Percentiles rank a stretch among this genome's conserved stretches.
These are phyloP conservation scores for Lasiurus borealis DNA, from an alignment of 2,113 vertebrate species.

Conservation along the genomic window DNA sequence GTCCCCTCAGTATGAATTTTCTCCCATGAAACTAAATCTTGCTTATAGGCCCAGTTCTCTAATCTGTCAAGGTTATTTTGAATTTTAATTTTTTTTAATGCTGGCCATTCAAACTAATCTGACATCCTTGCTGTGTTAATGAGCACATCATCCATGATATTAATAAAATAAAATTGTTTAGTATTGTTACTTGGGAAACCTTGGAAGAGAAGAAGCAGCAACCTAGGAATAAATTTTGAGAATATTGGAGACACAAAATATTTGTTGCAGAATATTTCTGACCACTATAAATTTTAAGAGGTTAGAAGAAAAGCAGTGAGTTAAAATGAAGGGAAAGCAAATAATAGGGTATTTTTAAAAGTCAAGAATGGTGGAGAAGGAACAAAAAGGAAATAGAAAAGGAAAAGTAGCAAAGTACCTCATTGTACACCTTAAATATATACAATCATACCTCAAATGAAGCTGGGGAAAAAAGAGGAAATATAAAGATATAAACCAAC, in stretches of 20 bases:
- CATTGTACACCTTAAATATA: background rate
- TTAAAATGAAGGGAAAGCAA: constrained; percentile 1
- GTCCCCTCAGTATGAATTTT: background rate
- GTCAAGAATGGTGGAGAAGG: background rate
- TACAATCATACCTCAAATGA: background rate
- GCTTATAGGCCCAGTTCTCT: constrained; percentile 36
- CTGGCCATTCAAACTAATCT: background rate
- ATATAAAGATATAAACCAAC: constrained; percentile 12
- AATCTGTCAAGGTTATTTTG: constrained; percentile 49
- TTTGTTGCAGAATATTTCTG: background rate
- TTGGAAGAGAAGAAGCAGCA: background rate
- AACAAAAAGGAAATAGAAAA: constrained; percentile 42
- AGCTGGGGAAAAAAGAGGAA: background rate
- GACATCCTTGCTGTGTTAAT: constrained; percentile 37
- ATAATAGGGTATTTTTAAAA: background rate
- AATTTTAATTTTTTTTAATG: constrained; percentile 33
- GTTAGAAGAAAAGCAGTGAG: constrained; percentile 3
- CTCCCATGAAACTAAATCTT: constrained; percentile 37
- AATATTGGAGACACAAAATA: background rate
- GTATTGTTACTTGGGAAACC: constrained; percentile 5
- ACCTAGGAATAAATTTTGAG: background rate
- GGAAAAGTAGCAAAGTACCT: background rate
- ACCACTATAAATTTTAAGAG: constrained; percentile 30
- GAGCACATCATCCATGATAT: background rate
- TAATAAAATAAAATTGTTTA: background rate